These are phyloP conservation scores for Samia ricini DNA, from an alignment of 1,140 invertebrate genomes.

Conservation along the genomic window DNA sequence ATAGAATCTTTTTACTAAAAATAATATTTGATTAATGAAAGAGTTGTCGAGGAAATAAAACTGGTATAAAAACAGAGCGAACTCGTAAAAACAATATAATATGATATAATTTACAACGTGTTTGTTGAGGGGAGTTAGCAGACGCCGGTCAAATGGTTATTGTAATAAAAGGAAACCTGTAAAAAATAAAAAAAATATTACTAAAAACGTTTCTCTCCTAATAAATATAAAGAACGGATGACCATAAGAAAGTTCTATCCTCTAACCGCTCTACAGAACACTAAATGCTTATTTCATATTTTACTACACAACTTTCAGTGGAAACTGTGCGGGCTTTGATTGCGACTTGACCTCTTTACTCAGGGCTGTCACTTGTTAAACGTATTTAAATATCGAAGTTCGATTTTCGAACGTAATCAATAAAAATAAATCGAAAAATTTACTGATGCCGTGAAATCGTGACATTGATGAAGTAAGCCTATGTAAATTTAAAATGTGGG, in stretches of 20 bases:
- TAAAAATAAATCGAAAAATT: too few relatives aligned
- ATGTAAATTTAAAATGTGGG: too few relatives aligned
- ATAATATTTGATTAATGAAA: too few relatives aligned
- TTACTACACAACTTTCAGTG: background rate
- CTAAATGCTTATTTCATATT: slow-evolving; percentile 1
- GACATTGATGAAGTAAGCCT: too few relatives aligned
- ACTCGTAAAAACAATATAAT: background rate
- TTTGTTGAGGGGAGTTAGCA: background rate
- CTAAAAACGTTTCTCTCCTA: background rate
- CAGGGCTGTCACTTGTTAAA: background rate
- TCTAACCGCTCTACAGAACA: background rate
- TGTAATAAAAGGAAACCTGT: background rate
- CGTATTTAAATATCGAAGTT: background rate
- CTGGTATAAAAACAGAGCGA: too few relatives aligned
- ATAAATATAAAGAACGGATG: background rate
- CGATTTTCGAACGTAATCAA: too few relatives aligned
- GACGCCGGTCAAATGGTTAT: background rate
- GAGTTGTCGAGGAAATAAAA: too few relatives aligned
- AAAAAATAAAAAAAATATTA: background rate
- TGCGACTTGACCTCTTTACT: background rate
- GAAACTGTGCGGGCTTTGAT: background rate
- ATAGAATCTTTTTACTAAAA: too few relatives aligned
- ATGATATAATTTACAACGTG: background rate
- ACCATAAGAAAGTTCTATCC: background rate
- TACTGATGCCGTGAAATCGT: too few relatives aligned